Evolutionary conservation across 2,888 invertebrate species (phyloP), one percentile per base, ranked within the genome.

Genomic region (Eupithecia subfuscata): DNA sequence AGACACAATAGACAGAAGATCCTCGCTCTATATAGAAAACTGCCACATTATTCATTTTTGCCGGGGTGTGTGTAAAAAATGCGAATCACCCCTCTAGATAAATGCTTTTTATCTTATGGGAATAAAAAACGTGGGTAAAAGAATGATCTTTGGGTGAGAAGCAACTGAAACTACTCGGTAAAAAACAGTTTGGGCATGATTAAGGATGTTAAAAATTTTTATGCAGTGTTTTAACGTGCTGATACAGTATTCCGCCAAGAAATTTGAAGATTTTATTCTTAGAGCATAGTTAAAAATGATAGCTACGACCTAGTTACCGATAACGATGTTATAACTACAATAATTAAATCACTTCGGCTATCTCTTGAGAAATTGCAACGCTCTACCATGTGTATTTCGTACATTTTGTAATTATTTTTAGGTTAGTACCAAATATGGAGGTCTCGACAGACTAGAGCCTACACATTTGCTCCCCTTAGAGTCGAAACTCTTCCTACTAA

Each of bases 61-160:
- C 70, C 79, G 81, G 77, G 48, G 37, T 71, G 72, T 56, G 34
- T 73, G 76, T 63, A 81, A 84, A 84, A 83, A 83, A 84, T 80
- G 76, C 73, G 69, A 80, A 82, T 94, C 92, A 93, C 93, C 93
- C 93, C 93, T 92, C 87, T 73, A 84, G 85, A 83, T 40, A 83
- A 79, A 82, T 85, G 86, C 87, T 88, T 89, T 88, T 84, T 83
- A 83, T 85, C 84, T 86, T 84, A 82, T 81, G 82, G 80, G 80
- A 81, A 85, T 83, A 89, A 92, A 92, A 92, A 92, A 89, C 92
- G 92, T 93, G 93, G 92, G 92, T 92, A 90, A 69, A 70, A 25
- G 60, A 60, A 63, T 75, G 73, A 80, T 18, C n/a, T 48, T 56
- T 69, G 72, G 76, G 37, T 78, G 75, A 52, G 75, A 78, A 77